A percentile compares a stretch with the other conserved stretches of the same genome.
phyloP scores from a whole-genome alignment of 2,797 vertebrate genomes.

The Esox masquinongy region DNA sequence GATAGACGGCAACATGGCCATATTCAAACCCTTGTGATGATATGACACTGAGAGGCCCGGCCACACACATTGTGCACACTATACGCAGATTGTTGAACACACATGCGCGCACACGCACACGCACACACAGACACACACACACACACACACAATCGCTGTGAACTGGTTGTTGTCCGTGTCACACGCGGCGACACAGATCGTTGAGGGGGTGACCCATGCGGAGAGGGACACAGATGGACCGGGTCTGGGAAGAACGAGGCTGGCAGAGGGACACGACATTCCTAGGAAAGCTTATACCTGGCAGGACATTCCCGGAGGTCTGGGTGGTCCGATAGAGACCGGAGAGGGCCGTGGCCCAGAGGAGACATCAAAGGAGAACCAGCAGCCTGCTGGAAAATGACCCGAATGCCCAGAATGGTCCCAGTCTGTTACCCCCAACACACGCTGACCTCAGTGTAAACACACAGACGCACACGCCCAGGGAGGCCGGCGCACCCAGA shows the following conservation, averaged over 20 bases:
- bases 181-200: background rate
- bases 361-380: slow-evolving; percentile 1
- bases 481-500: background rate
- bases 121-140: slow-evolving; percentile 6
- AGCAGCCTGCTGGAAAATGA: background rate
- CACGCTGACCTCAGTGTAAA: too few species aligned
- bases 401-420: background rate
- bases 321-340: slow-evolving; percentile 6
- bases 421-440: background rate
- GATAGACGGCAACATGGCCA: background rate
- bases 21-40: background rate
- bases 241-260: background rate
- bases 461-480: background rate
- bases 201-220: background rate
- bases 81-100: background rate
- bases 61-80: background rate
- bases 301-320: background rate
- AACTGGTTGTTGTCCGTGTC: background rate
- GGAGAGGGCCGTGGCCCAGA: slow-evolving; percentile 1
- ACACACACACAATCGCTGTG: background rate
- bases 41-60: background rate
- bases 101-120: background rate
- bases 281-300: slow-evolving; percentile 4
- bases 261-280: slow-evolving; percentile 2
- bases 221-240: slow-evolving; percentile 10